Conservation (phyloP, 2,113 vertebrate species). For the Oophaga pumilio region DNA sequence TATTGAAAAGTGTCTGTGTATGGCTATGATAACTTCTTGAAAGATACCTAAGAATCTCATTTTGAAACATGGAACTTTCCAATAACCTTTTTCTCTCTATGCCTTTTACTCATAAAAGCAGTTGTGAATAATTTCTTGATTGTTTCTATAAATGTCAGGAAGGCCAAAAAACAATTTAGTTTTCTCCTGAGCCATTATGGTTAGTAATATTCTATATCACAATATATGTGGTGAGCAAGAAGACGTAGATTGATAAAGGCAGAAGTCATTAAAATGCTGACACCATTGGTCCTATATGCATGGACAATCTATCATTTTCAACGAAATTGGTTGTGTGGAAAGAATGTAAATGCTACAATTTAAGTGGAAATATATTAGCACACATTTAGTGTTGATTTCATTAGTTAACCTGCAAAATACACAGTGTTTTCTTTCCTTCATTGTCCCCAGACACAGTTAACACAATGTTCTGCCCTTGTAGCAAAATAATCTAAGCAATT, state of each 20-base stretch:
- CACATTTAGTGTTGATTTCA: constrained; percentile 39
- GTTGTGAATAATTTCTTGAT: constrained; percentile 37
- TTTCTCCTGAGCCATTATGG: constrained; percentile 26
- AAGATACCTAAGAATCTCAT: neutral
- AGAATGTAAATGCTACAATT: constrained; percentile 41
- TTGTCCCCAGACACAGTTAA: constrained; percentile 43
- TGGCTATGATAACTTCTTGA: neutral
- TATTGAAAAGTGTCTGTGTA: neutral
- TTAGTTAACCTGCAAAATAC: constrained; percentile 52
- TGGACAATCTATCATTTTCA: constrained; percentile 51
- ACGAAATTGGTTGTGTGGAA: constrained; percentile 52
- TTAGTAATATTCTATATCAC: constrained; percentile 38
- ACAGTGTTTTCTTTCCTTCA: constrained; percentile 7
- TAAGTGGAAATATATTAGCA: constrained; percentile 33
- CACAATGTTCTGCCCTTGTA: constrained; percentile 54
- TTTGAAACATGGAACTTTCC: neutral
- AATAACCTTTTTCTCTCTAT: constrained; percentile 7
- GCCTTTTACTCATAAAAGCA: constrained; percentile 28
- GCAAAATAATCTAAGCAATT: constrained; percentile 50
- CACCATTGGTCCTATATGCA: neutral
- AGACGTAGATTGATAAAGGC: neutral
- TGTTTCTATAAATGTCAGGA: constrained; percentile 29
- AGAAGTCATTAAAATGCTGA: constrained; percentile 47
- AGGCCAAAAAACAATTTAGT: constrained; percentile 42
- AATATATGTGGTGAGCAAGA: constrained; percentile 32